phyloP scores from a whole-genome alignment of 1,140 invertebrate genomes.

The Panagrolaimus sp. region DNA sequence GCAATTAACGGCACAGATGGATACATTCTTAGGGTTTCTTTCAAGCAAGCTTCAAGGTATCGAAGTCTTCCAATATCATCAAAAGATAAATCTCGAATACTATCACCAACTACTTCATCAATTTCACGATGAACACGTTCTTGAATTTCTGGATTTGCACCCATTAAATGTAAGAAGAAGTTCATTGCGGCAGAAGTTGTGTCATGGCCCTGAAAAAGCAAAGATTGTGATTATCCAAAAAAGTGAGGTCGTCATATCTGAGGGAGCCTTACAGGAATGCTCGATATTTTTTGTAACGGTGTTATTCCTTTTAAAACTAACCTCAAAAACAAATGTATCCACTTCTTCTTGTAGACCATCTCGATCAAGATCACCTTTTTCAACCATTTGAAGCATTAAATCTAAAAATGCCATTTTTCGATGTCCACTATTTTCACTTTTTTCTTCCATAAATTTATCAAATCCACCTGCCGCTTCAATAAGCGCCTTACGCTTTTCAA shows the following conservation, averaged over 20 bases:
- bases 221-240: too few species aligned
- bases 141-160: constrained; percentile 64
- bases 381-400: constrained; percentile 76
- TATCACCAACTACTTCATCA: constrained; percentile 72
- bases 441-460: constrained; percentile 48
- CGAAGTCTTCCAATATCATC: constrained; percentile 76
- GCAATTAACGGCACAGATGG: constrained; percentile 68
- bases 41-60: constrained; percentile 73
- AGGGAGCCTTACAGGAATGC: too few species aligned
- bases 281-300: too few species aligned
- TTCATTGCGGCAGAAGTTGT: constrained; percentile 72
- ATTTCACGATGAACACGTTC: constrained; percentile 73
- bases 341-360: constrained; percentile 67
- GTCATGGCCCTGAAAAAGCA: constrained; percentile 70
- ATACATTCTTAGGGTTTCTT: constrained; percentile 71
- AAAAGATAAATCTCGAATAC: constrained; percentile 69
- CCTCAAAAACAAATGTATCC: constrained; percentile 75
- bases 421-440: constrained; percentile 63
- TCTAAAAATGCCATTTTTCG: constrained; percentile 87
- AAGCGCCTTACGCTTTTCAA: constrained; percentile 71
- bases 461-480: constrained; percentile 60
- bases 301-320: constrained; percentile 36
- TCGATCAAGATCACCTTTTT: constrained; percentile 66
- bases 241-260: too few species aligned
- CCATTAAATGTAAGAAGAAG: constrained; percentile 60